Evolutionary conservation across 2,888 invertebrate species (phyloP).

Genomic region (Graphium colonna): DNA sequence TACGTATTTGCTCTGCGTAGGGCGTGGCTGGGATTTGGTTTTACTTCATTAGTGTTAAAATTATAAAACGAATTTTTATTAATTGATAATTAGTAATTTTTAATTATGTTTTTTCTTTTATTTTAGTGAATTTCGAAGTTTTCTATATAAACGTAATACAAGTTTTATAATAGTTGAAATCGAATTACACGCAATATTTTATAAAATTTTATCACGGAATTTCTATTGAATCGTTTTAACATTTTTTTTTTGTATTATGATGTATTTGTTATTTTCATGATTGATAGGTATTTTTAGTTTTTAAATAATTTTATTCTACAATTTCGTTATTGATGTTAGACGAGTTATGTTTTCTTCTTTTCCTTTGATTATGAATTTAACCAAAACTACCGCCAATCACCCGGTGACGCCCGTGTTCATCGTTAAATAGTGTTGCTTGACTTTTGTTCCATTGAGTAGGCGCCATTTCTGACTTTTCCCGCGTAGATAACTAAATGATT

Average conservation of each 20-base stretch:
- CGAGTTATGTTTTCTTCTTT: neutral
- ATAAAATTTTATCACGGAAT: neutral
- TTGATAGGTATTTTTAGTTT: neutral
- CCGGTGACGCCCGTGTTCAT: conserved; percentile 41
- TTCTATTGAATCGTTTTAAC: neutral
- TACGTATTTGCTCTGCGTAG: neutral
- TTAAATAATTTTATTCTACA: neutral
- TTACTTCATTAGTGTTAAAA: neutral
- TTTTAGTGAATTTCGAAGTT: too few relatives aligned
- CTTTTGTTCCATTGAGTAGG: conserved; percentile 65
- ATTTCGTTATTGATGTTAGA: neutral
- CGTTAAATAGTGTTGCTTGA: conserved; percentile 49
- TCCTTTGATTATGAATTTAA: neutral
- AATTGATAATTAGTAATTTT: too few relatives aligned
- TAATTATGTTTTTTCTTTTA: too few relatives aligned
- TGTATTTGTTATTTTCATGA: neutral
- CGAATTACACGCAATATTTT: neutral
- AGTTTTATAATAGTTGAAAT: too few relatives aligned
- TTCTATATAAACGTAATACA: too few relatives aligned
- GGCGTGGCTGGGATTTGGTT: neutral
- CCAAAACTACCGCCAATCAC: conserved; percentile 24
- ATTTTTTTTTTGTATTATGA: neutral
- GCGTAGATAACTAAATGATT: too few relatives aligned
- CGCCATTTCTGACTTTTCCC: conserved; percentile 7
- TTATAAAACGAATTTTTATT: too few relatives aligned